These are phyloP conservation scores for Coboldia fuscipes DNA, from an alignment of 1,140 invertebrate species.

Conservation along the genomic window DNA sequence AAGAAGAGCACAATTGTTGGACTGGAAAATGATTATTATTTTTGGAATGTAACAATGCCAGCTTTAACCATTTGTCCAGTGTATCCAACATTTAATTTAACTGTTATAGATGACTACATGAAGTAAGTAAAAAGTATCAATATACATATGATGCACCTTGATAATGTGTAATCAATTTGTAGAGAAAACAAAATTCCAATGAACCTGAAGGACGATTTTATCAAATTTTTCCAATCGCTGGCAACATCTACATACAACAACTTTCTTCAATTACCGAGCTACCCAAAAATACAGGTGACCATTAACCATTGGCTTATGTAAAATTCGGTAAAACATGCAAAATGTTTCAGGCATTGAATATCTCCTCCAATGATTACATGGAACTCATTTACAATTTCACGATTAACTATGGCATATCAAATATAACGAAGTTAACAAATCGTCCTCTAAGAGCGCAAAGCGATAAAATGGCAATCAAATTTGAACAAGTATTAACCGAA, in stretches of 20 bases:
- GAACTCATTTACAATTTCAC: constrained; percentile 17
- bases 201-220: constrained; percentile 7
- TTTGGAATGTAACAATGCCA: constrained; percentile 44
- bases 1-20: constrained; percentile 33
- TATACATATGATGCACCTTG: not conserved
- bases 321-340: not conserved
- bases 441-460: not conserved
- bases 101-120: constrained; percentile 17
- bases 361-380: constrained; percentile 14
- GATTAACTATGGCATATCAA: constrained; percentile 8
- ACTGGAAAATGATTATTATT: constrained; percentile 40
- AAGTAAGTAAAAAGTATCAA: constrained; percentile 12
- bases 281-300: constrained; percentile 2
- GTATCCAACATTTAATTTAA: constrained; percentile 20
- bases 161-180: not conserved
- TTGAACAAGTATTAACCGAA: constrained; percentile 15
- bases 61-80: constrained; percentile 28
- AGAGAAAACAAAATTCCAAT: not conserved
- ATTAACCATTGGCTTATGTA: not conserved
- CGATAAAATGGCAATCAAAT: constrained; percentile 6
- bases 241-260: constrained; percentile 17
- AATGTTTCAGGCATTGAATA: constrained; percentile 3
- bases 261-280: constrained; percentile 14
- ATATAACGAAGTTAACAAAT: constrained; percentile 5
- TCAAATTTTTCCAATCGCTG: constrained; percentile 14